A percentile compares a stretch with the other conserved stretches of the same genome.
These are phyloP conservation scores for Solea solea DNA, from an alignment of 2,113 vertebrate species.

Conservation along the genomic window DNA sequence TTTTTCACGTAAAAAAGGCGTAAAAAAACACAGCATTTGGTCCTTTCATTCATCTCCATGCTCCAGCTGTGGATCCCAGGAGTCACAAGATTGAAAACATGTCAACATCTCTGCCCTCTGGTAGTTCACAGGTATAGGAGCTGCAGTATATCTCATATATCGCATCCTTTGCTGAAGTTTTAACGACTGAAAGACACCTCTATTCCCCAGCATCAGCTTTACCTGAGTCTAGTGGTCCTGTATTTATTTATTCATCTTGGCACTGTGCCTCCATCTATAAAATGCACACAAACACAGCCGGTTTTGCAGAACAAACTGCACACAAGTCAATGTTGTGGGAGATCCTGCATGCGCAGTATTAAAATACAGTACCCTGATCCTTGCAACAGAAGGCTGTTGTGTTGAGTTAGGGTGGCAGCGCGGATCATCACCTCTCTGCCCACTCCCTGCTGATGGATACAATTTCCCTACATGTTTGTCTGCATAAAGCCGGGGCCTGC, in stretches of 20 bases:
- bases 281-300: slow-evolving; percentile 4
- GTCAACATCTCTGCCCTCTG: not conserved
- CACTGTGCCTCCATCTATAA: slow-evolving; percentile 1
- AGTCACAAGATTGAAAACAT: too few species aligned
- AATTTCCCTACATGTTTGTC: slow-evolving; percentile 53
- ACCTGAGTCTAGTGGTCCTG: not conserved
- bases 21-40: too few species aligned
- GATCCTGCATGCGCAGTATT: slow-evolving; percentile 9
- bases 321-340: slow-evolving; percentile 11
- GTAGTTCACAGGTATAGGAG: not conserved
- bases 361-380: slow-evolving; percentile 30
- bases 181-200: slow-evolving; percentile 6
- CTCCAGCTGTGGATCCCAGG: too few species aligned
- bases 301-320: slow-evolving; percentile 11
- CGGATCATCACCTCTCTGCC: slow-evolving; percentile 57
- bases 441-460: slow-evolving; percentile 62
- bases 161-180: not conserved
- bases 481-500: slow-evolving; percentile 55
- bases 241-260: slow-evolving; percentile 14
- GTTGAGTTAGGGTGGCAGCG: slow-evolving; percentile 15
- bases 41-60: too few species aligned
- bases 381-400: slow-evolving; percentile 23
- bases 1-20: too few species aligned
- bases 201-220: slow-evolving; percentile 15
- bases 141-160: not conserved